phyloP scores from a whole-genome alignment of 2,888 invertebrate genomes.

The Scaptomyza reducta region DNA sequence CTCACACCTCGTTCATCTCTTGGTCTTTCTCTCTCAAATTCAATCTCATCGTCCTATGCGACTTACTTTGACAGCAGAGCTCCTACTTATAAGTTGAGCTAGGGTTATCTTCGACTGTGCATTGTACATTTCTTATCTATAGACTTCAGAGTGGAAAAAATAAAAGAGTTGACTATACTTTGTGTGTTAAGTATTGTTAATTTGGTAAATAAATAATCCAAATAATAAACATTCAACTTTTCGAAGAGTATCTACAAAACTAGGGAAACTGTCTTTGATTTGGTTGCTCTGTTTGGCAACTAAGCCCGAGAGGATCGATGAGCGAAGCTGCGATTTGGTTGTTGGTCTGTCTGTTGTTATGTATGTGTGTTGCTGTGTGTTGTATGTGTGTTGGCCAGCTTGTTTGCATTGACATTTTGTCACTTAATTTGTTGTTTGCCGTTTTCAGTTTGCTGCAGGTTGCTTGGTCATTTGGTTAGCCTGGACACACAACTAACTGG shows the following conservation, averaged over 20 bases:
- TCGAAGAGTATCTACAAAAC: background rate
- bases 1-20: background rate
- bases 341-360: slow-evolving; percentile 21
- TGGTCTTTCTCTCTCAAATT: background rate
- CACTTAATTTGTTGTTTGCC: slow-evolving; percentile 73
- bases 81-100: slow-evolving; percentile 6
- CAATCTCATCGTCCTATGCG: background rate
- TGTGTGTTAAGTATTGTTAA: too few species aligned
- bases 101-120: background rate
- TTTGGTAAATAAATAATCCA: too few species aligned
- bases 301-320: slow-evolving; percentile 32
- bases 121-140: background rate
- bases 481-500: slow-evolving; percentile 44
- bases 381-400: slow-evolving; percentile 29
- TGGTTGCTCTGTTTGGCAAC: background rate
- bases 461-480: slow-evolving; percentile 45
- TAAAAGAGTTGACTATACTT: too few species aligned
- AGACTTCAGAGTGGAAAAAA: background rate
- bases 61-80: slow-evolving; percentile 5
- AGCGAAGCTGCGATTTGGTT: slow-evolving; percentile 37
- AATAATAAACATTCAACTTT: background rate
- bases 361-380: slow-evolving; percentile 20
- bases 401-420: slow-evolving; percentile 80
- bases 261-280: background rate
- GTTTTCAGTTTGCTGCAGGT: slow-evolving; percentile 37